Conservation (phyloP, 1,140 invertebrate species). For the Sycophila sp. region DNA sequence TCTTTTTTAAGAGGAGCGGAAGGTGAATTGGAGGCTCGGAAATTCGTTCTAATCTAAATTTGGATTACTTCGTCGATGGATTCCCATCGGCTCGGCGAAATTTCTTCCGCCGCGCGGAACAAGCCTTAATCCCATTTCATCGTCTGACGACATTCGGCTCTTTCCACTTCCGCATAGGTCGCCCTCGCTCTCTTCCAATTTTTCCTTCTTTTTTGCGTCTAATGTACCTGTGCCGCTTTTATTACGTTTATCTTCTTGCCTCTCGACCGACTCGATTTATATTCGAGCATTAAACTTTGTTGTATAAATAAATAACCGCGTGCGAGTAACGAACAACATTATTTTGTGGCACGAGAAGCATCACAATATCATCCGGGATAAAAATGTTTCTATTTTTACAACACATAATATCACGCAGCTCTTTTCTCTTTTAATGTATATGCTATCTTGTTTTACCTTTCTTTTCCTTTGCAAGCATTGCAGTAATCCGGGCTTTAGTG, state of each 20-base stretch:
- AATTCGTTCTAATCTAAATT: conserved; percentile 20
- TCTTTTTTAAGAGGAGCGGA: too few species aligned
- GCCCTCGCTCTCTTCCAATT: not conserved
- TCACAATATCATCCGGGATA: not conserved
- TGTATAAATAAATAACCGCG: not conserved
- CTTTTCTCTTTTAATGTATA: too few species aligned
- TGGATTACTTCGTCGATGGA: not conserved
- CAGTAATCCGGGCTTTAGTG: conserved; percentile 32
- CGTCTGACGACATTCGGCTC: conserved; percentile 9
- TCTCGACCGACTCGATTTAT: too few species aligned
- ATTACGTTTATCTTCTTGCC: not conserved
- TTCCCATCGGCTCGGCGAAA: not conserved
- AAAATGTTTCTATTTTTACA: not conserved
- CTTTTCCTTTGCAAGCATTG: conserved; percentile 31
- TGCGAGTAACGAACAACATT: not conserved
- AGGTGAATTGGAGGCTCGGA: too few species aligned
- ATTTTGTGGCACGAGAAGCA: too few species aligned
- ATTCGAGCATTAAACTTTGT: too few species aligned
- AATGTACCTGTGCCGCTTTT: too few species aligned
- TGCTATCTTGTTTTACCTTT: too few species aligned
- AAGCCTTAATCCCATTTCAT: not conserved
- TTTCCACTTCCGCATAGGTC: conserved; percentile 7
- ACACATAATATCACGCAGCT: too few species aligned
- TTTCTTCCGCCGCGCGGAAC: not conserved
- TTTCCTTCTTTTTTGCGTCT: not conserved